Evolutionary conservation across 2,888 invertebrate species (phyloP), one percentile per base, ranked within the genome.

Genomic region (Caenorhabditis japonica): DNA sequence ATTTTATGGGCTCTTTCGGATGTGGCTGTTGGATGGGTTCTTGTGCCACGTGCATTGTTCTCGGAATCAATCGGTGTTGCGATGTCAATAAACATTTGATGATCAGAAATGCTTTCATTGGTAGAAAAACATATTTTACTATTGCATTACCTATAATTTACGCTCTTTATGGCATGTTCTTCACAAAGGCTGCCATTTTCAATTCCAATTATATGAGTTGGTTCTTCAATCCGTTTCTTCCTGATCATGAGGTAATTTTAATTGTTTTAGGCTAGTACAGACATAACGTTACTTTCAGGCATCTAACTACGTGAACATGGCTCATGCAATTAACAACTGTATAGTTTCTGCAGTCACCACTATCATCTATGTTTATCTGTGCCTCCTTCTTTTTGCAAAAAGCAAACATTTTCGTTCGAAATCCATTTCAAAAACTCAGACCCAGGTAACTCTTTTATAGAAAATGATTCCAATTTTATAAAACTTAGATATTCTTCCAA

Each of bases 271-370:
- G 10, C 30, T 30, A 7, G 10, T 30, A 30, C 7, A 30, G 10
- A 30, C 30, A 7, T 10, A 30, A 30, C 5, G 10, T 30, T 5
- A 30, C 5, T 47, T 17, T 46, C 62, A 62, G 38, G 59, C 13
- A 52, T 51, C 4, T 19, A n/a, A 53, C 17, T 73, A 73, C 15
- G 46, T 66, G 1, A 73, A 60, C 49, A 21, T 73, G 0, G 46
- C 70, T 1, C 71, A 79, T 51, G 71, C 79, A 8, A 44, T 70
- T 34, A 79, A 79, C 43, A 79, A 79, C 53, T 62, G 75, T 15
- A 34, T 51, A 3, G 62, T 79, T 19, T 75, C 77, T 3, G 30
- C 73, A 8, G 58, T 59, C 23, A 66, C 75, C 3, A 73, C 77
- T 13, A 36, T 46, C 27, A 34, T 75, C n/a, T 79, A 79, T 27